phyloP scores from a whole-genome alignment of 2,797 vertebrate genomes.

The Gallirallus australis region DNA sequence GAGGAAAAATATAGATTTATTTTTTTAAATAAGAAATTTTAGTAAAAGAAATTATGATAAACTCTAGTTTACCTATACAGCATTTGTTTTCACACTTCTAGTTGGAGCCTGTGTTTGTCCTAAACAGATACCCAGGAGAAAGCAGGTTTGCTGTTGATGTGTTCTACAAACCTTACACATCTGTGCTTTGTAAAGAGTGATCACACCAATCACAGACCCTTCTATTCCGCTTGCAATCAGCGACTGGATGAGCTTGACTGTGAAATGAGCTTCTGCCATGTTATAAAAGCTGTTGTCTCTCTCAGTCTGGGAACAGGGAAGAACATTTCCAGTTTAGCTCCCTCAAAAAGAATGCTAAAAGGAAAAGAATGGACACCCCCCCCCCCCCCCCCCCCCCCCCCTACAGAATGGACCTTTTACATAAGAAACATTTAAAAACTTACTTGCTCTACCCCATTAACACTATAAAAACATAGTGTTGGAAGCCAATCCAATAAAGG shows the following conservation, averaged over 20 bases:
- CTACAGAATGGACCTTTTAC: not conserved
- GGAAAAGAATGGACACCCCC: not conserved
- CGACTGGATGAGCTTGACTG: slow-evolving; percentile 80
- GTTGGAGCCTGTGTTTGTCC: not conserved
- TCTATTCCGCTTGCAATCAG: slow-evolving; percentile 77
- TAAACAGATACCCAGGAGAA: not conserved
- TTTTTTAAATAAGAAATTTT: not conserved
- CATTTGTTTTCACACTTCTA: not conserved
- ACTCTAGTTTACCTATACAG: not conserved
- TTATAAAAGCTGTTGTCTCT: slow-evolving; percentile 83
- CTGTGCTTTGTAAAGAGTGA: slow-evolving; percentile 84
- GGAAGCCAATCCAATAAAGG: slow-evolving; percentile 82
- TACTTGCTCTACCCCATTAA: slow-evolving; percentile 80
- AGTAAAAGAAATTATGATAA: not conserved
- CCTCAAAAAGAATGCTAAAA: not conserved
- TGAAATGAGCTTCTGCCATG: slow-evolving; percentile 79
- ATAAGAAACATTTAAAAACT: not conserved
- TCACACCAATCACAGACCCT: slow-evolving; percentile 78
- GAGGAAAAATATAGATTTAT: not conserved
- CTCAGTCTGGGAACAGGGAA: slow-evolving; percentile 68
- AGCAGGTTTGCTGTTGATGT: not conserved
- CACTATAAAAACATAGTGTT: slow-evolving; percentile 81
- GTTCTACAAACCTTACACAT: slow-evolving; percentile 78
- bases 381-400: no score
- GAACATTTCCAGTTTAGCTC: not conserved